Percentiles rank a stretch among this genome's conserved stretches.
Evolutionary conservation across 2,797 vertebrate genomes (phyloP).

Genomic region (Danio jaintianensis): DNA sequence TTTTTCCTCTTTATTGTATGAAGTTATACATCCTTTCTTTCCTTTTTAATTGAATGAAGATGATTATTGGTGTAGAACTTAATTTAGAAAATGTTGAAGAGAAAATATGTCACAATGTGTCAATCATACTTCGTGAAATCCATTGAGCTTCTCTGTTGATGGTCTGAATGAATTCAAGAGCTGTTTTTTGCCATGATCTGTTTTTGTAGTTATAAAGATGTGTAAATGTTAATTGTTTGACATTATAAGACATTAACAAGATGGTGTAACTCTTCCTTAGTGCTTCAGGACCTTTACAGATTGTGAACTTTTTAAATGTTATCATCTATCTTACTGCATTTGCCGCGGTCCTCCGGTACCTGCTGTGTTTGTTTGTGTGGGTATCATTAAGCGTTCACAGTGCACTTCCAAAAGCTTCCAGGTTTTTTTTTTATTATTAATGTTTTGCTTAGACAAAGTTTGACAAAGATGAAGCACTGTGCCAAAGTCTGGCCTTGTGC

Average conservation of each 20-base stretch:
- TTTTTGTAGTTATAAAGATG: conserved; percentile 5
- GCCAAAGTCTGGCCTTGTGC: conserved; percentile 7
- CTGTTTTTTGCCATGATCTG: neutral
- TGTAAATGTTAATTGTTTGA: conserved; percentile 36
- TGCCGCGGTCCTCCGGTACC: neutral
- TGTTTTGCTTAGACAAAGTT: conserved; percentile 25
- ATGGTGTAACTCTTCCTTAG: conserved; percentile 20
- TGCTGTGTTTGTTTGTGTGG: conserved; percentile 23
- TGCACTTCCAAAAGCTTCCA: neutral
- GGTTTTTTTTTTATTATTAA: neutral
- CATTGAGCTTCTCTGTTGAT: neutral
- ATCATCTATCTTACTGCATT: conserved; percentile 36
- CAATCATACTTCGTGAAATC: neutral
- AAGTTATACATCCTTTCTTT: neutral
- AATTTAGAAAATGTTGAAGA: neutral
- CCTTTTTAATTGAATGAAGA: neutral
- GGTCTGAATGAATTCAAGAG: neutral
- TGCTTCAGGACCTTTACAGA: conserved; percentile 31
- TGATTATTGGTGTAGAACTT: neutral
- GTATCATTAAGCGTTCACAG: conserved; percentile 23
- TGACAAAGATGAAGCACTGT: conserved; percentile 13
- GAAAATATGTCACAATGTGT: neutral
- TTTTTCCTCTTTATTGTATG: conserved; percentile 33
- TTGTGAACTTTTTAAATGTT: conserved; percentile 38
- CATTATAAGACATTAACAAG: conserved; percentile 30